These are phyloP conservation scores for Phortica magna DNA, from an alignment of 2,888 invertebrate genomes.

Conservation along the genomic window DNA sequence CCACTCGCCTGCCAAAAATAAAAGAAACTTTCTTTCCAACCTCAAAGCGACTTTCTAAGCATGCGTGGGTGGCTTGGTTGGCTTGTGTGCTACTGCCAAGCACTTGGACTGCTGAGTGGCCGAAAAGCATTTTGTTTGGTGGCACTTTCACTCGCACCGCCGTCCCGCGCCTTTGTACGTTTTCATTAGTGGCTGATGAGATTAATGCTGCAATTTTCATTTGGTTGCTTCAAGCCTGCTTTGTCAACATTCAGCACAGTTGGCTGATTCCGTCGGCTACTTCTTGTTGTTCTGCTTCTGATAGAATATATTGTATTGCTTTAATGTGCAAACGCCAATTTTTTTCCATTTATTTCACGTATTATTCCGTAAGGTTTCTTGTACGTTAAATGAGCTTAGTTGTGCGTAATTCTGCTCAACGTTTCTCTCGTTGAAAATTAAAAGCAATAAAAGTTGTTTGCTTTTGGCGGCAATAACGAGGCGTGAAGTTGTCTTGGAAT, in stretches of 20 bases:
- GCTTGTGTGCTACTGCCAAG: background rate
- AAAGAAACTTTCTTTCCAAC: slow-evolving; percentile 51
- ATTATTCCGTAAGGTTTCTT: background rate
- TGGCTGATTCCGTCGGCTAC: background rate
- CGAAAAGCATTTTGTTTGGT: background rate
- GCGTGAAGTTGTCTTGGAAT: slow-evolving; percentile 17
- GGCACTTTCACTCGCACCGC: background rate
- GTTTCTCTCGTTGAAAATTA: background rate
- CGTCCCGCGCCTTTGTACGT: background rate
- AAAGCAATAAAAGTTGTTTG: slow-evolving; percentile 20
- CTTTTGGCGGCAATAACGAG: slow-evolving; percentile 23
- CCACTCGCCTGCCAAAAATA: slow-evolving; percentile 55
- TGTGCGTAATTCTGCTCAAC: background rate
- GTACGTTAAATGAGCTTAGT: background rate
- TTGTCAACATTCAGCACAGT: slow-evolving; percentile 13
- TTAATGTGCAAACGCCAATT: background rate
- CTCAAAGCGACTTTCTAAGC: slow-evolving; percentile 12
- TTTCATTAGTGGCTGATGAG: slow-evolving; percentile 51
- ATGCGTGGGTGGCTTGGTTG: background rate
- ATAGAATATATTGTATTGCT: slow-evolving; percentile 11
- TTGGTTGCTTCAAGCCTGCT: background rate
- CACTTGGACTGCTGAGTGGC: slow-evolving; percentile 3
- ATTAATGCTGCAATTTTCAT: slow-evolving; percentile 51
- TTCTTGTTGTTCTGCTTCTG: slow-evolving; percentile 6
- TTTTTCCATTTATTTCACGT: background rate